Evolutionary conservation across 2,797 vertebrate species (phyloP).

Genomic region (Phoxinus dragarum): DNA sequence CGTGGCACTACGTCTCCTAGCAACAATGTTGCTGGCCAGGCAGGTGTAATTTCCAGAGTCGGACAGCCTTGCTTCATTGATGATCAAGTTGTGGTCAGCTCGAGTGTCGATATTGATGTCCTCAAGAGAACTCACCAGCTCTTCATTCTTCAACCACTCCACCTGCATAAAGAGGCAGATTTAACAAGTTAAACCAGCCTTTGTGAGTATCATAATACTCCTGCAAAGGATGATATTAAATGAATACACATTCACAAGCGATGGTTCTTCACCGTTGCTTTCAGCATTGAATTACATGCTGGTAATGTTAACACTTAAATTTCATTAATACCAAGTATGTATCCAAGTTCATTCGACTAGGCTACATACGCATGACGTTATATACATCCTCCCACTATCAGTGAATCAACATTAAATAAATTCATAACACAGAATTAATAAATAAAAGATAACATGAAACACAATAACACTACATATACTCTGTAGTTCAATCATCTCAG

Average conservation of each 20-base stretch:
- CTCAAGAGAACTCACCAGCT: slow-evolving; percentile 83
- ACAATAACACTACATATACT: background rate
- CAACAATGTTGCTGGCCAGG: slow-evolving; percentile 94
- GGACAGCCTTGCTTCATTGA: slow-evolving; percentile 89
- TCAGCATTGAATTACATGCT: background rate
- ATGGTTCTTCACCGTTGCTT: no score
- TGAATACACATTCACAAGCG: no score
- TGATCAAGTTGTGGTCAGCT: slow-evolving; percentile 94
- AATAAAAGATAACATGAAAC: background rate
- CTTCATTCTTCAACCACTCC: slow-evolving; percentile 97
- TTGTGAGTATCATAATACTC: background rate
- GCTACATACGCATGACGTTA: no score
- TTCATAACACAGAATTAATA: background rate
- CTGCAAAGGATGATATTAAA: no score
- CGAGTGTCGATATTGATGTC: slow-evolving; percentile 92
- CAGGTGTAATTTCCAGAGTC: slow-evolving; percentile 99
- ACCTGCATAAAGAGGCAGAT: slow-evolving; percentile 77
- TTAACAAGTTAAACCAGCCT: slow-evolving; percentile 7
- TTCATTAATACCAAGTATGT: background rate
- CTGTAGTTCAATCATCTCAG: no score
- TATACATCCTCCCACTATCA: no score
- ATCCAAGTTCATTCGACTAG: no score
- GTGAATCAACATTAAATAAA: background rate
- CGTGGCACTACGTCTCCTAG: slow-evolving; percentile 88
- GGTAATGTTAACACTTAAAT: background rate